A percentile compares a stretch with the other conserved stretches of the same genome.
Conservation (phyloP, 2,888 invertebrate genomes). For the Drosophila meridionalis region DNA sequence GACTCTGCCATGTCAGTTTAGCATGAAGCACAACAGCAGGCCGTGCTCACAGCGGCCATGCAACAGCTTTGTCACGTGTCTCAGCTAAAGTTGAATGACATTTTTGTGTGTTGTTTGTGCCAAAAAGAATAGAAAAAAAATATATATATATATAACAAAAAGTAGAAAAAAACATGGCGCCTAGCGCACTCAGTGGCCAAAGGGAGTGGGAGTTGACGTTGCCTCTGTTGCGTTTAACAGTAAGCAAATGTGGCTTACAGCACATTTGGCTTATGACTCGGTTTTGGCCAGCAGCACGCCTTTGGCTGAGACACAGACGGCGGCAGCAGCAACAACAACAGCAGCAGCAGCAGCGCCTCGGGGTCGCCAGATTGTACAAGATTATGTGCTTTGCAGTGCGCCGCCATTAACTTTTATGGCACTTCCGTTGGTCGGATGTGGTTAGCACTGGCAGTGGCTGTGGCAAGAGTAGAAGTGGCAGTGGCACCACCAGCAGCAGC, state of each 20-base stretch:
- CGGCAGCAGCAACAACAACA: conserved; percentile 8
- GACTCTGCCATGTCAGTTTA: conserved; percentile 57
- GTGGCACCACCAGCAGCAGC: neutral
- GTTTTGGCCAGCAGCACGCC: conserved; percentile 16
- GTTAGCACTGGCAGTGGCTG: conserved; percentile 29
- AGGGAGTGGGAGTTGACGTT: conserved; percentile 3
- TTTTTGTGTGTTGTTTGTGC: conserved; percentile 60
- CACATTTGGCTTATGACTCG: conserved; percentile 63
- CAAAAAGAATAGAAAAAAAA: conserved; percentile 15
- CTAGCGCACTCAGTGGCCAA: conserved; percentile 4
- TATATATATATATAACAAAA: neutral
- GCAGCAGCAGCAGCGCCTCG: conserved; percentile 44
- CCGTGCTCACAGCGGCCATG: conserved; percentile 29
- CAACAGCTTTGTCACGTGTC: conserved; percentile 38
- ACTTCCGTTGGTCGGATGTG: conserved; percentile 79
- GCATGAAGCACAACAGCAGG: conserved; percentile 54
- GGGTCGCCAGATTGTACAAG: conserved; percentile 79
- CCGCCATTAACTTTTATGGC: conserved; percentile 80
- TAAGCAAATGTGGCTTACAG: conserved; percentile 65
- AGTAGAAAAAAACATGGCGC: conserved; percentile 21
- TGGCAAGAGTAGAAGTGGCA: conserved; percentile 5
- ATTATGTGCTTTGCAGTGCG: conserved; percentile 77
- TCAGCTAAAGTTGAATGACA: conserved; percentile 72
- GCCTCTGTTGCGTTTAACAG: conserved; percentile 14
- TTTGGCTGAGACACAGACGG: conserved; percentile 20